Evolutionary conservation across 1,140 invertebrate genomes (phyloP).

Genomic region (Phymorhynchus buccinoides): DNA sequence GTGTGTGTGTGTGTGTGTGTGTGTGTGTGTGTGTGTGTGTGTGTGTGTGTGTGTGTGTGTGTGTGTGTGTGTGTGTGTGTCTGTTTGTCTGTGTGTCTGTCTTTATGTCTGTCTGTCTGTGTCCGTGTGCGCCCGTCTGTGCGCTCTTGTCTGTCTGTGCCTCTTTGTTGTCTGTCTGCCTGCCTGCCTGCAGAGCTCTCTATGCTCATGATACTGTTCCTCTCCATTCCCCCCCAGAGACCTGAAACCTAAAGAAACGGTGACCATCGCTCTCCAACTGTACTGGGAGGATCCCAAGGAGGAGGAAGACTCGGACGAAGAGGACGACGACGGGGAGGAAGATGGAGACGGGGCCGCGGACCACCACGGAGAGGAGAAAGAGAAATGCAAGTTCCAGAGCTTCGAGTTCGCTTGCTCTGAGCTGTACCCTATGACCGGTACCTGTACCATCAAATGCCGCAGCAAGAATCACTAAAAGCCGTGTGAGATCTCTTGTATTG

Average conservation of each 20-base stretch:
- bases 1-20: too few relatives aligned
- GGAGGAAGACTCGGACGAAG: neutral
- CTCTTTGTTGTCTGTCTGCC: too few relatives aligned
- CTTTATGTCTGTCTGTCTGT: too few relatives aligned
- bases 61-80: neutral
- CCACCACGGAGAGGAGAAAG: too few relatives aligned
- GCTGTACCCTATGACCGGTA: neutral
- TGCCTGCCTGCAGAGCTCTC: neutral
- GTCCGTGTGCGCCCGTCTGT: neutral
- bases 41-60: neutral
- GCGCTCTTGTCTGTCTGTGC: neutral
- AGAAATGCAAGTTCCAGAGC: neutral
- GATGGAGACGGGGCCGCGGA: neutral
- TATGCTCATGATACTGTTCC: neutral
- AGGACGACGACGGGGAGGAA: neutral
- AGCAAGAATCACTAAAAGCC: neutral
- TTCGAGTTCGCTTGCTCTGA: neutral
- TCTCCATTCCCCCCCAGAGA: neutral
- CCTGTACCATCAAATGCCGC: neutral
- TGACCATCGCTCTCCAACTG: neutral
- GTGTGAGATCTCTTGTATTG: too few relatives aligned
- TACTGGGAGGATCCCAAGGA: neutral
- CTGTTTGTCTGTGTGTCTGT: too few relatives aligned
- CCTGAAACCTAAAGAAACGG: neutral
- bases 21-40: too few relatives aligned